These are phyloP conservation scores for Mesocricetus auratus DNA, from an alignment of 2,113 vertebrate genomes.

Conservation along the genomic window DNA sequence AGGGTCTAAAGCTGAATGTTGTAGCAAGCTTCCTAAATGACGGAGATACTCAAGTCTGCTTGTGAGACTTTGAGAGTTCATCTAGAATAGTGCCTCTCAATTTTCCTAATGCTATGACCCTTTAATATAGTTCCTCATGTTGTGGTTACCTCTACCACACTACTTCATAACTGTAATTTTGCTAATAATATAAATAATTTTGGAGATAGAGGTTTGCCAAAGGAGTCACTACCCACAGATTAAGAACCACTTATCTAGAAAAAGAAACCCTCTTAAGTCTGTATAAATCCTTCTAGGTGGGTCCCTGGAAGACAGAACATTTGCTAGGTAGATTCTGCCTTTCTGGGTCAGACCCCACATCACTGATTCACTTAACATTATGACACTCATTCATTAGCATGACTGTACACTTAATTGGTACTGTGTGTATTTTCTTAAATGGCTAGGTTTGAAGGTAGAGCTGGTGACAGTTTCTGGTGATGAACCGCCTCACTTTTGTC, in stretches of 20 bases:
- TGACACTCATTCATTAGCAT: conserved; percentile 2
- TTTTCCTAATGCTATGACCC: background rate
- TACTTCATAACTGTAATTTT: background rate
- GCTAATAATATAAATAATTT: background rate
- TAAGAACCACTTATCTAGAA: background rate
- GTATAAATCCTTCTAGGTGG: background rate
- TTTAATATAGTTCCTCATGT: background rate
- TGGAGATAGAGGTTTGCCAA: background rate
- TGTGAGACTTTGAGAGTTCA: background rate
- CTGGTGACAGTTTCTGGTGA: background rate
- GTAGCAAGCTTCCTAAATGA: background rate
- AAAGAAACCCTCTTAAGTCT: background rate
- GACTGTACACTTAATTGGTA: conserved; percentile 5
- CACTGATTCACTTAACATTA: conserved; percentile 29
- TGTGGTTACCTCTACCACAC: background rate
- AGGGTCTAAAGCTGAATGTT: background rate
- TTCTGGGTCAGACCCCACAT: background rate
- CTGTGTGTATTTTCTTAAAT: conserved; percentile 6
- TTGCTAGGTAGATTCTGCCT: background rate
- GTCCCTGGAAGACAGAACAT: background rate
- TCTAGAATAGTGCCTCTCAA: background rate
- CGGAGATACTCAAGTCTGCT: background rate
- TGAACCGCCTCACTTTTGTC: background rate
- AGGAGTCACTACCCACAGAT: background rate
- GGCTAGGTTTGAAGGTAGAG: background rate